Evolutionary conservation across 2,888 invertebrate species (phyloP).

Genomic region (Microchrysa polita): DNA sequence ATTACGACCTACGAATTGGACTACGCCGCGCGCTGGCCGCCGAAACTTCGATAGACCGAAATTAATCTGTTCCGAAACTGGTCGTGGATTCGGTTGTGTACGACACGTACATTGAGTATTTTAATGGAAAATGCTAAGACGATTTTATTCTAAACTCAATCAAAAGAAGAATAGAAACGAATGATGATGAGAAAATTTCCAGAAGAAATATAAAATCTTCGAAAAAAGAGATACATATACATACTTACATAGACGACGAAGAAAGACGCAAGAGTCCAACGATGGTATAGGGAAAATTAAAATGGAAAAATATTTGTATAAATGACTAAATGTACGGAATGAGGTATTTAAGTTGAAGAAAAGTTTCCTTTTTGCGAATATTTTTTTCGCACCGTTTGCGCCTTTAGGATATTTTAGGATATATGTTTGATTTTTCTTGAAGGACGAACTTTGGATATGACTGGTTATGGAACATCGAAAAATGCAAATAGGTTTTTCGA

Average conservation of each 20-base stretch:
- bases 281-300: slow-evolving; percentile 1
- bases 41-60: slow-evolving; percentile 14
- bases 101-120: too few species aligned
- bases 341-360: neutral
- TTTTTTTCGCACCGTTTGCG: too few species aligned
- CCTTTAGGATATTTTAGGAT: too few species aligned
- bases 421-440: too few species aligned
- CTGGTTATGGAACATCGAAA: too few species aligned
- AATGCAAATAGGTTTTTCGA: too few species aligned
- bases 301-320: slow-evolving; percentile 13
- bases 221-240: neutral
- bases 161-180: neutral
- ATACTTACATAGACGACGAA: too few species aligned
- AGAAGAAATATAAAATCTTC: neutral
- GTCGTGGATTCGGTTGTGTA: too few species aligned
- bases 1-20: too few species aligned
- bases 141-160: slow-evolving; percentile 34
- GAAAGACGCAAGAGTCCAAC: neutral
- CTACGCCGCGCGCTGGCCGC: too few species aligned
- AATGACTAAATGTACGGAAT: neutral
- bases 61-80: slow-evolving; percentile 34
- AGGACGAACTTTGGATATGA: too few species aligned
- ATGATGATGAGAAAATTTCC: neutral
- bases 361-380: too few species aligned
- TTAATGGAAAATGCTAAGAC: slow-evolving; percentile 31